Evolutionary conservation across 1,140 invertebrate species (phyloP).

Genomic region (Pogonomyrmex barbatus): DNA sequence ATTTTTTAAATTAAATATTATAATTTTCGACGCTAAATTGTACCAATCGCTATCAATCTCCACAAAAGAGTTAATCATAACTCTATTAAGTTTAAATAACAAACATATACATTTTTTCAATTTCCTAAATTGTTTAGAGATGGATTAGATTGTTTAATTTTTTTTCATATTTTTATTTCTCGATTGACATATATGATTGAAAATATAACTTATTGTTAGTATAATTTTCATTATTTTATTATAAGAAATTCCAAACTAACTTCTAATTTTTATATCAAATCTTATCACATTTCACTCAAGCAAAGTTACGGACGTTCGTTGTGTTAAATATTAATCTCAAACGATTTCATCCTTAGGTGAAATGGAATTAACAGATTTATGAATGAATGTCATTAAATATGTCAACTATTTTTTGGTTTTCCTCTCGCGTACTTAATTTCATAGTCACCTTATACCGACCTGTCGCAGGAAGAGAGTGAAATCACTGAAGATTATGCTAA

Average conservation of each 20-base stretch:
- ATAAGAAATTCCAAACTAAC: constrained; percentile 10
- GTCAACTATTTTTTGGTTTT: constrained; percentile 14
- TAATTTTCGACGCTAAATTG: background rate
- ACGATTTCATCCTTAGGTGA: constrained; percentile 32
- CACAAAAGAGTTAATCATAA: background rate
- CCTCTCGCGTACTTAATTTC: constrained; percentile 28
- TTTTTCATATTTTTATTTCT: background rate
- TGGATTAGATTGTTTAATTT: background rate
- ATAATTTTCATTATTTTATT: no score
- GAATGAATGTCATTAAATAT: constrained; percentile 48
- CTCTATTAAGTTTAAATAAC: background rate
- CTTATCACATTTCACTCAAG: background rate
- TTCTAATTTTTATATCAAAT: constrained; percentile 58
- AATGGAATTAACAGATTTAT: constrained; percentile 38
- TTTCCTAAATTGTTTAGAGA: background rate
- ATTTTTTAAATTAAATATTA: background rate
- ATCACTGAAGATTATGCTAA: background rate
- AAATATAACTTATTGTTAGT: constrained; percentile 19
- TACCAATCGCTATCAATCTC: background rate
- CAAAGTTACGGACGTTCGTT: constrained; percentile 19
- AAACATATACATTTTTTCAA: background rate
- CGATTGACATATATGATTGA: background rate
- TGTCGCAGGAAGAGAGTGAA: background rate
- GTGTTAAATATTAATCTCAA: constrained; percentile 54
- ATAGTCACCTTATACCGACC: constrained; percentile 10